Percentiles rank a stretch among this genome's conserved stretches.
phyloP scores from a whole-genome alignment of 2,113 vertebrate genomes.

The Uropsilus gracilis region DNA sequence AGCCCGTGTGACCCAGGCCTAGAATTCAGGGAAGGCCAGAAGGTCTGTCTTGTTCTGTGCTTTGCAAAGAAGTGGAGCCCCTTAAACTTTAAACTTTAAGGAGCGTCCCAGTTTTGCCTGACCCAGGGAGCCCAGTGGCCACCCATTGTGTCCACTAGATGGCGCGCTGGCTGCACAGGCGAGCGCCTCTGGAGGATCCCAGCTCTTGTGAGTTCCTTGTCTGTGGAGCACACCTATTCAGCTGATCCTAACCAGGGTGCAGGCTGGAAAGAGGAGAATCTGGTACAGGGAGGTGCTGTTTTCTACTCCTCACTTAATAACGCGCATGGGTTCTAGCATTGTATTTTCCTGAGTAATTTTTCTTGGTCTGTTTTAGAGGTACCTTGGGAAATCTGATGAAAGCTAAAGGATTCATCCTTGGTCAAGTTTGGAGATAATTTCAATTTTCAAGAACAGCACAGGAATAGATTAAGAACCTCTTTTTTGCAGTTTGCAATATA shows the following conservation, averaged over 20 bases:
- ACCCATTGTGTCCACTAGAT: background rate
- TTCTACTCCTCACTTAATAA: background rate
- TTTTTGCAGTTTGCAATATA: background rate
- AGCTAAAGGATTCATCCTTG: background rate
- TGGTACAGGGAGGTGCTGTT: background rate
- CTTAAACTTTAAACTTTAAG: background rate
- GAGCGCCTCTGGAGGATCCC: background rate
- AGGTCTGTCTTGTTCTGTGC: background rate
- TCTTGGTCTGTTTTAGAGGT: background rate
- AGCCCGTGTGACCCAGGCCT: background rate
- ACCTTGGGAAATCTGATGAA: background rate
- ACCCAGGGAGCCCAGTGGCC: too few relatives aligned
- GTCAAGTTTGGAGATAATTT: background rate
- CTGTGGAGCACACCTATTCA: too few relatives aligned
- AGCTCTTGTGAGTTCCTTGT: background rate
- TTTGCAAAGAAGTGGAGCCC: background rate
- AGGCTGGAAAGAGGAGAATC: background rate
- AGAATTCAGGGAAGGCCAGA: too few relatives aligned
- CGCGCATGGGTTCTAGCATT: background rate
- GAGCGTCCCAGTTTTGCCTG: too few relatives aligned
- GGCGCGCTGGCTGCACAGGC: background rate
- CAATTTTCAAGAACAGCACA: background rate
- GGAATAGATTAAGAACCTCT: background rate
- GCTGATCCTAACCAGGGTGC: background rate
- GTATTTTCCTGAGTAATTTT: background rate